Percentiles rank a stretch among this genome's conserved stretches.
phyloP scores from a whole-genome alignment of 2,888 invertebrate species.

The Linnaemya tessellans region DNA sequence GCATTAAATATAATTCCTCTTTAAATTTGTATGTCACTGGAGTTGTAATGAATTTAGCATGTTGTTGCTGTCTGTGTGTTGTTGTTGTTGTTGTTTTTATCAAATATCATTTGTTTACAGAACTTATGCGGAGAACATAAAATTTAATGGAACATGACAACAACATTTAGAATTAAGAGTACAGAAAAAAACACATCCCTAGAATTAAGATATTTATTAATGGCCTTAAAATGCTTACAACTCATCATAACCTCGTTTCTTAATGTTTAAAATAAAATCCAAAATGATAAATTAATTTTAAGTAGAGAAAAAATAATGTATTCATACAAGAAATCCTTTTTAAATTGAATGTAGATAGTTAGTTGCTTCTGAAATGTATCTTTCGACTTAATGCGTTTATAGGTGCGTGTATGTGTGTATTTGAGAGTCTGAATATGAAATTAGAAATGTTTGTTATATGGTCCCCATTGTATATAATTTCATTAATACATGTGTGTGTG shows the following conservation, averaged over 20 bases:
- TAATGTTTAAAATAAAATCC: background rate
- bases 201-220: slow-evolving; percentile 20
- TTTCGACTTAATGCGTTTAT: background rate
- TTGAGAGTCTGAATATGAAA: background rate
- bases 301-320: background rate
- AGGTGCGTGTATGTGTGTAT: background rate
- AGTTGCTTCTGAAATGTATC: background rate
- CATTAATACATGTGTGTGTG: background rate
- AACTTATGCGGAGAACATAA: slow-evolving; percentile 26
- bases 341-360: background rate
- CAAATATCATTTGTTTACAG: slow-evolving; percentile 22
- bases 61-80: background rate
- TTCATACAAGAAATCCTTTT: background rate
- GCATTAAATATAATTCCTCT: background rate
- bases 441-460: slow-evolving; percentile 22
- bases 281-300: slow-evolving; percentile 37
- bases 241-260: background rate
- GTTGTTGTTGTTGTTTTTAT: background rate
- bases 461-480: slow-evolving; percentile 56
- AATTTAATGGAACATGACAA: slow-evolving; percentile 8
- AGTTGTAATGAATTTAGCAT: background rate
- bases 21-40: background rate
- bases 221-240: background rate
- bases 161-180: background rate
- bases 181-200: background rate